These are phyloP conservation scores for Caenorhabditis afra DNA, from an alignment of 2,888 invertebrate species.

Conservation along the genomic window DNA sequence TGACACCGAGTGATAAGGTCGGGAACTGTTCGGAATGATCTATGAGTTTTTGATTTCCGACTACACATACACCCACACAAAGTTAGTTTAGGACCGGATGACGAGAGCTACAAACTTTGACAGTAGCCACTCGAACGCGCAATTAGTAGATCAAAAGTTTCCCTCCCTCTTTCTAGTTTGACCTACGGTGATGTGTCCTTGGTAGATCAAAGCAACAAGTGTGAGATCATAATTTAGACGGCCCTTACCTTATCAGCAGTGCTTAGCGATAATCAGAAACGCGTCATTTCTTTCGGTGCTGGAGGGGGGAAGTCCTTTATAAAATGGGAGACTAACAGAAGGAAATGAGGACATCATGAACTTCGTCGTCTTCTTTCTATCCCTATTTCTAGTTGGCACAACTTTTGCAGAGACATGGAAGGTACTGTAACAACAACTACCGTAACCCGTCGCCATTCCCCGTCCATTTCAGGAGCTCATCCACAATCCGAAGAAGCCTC, in stretches of 20 bases:
- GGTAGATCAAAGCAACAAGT: neutral
- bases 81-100: too few relatives aligned
- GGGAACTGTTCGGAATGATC: constrained; percentile 16
- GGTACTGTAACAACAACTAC: neutral
- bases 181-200: neutral
- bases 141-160: too few relatives aligned
- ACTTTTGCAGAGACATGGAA: constrained; percentile 11
- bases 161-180: too few relatives aligned
- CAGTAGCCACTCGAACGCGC: too few relatives aligned
- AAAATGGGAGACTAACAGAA: neutral
- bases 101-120: neutral
- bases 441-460: neutral
- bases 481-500: neutral
- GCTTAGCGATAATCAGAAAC: neutral
- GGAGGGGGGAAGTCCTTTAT: neutral
- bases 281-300: constrained; percentile 4
- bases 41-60: constrained; percentile 38
- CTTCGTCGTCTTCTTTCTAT: neutral
- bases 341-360: constrained; percentile 7
- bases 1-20: constrained; percentile 9
- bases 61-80: neutral
- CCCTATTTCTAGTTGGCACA: neutral
- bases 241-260: neutral
- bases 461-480: neutral
- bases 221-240: constrained; percentile 2